Evolutionary conservation across 2,888 invertebrate genomes (phyloP).

Genomic region (Amphipoea oculea): DNA sequence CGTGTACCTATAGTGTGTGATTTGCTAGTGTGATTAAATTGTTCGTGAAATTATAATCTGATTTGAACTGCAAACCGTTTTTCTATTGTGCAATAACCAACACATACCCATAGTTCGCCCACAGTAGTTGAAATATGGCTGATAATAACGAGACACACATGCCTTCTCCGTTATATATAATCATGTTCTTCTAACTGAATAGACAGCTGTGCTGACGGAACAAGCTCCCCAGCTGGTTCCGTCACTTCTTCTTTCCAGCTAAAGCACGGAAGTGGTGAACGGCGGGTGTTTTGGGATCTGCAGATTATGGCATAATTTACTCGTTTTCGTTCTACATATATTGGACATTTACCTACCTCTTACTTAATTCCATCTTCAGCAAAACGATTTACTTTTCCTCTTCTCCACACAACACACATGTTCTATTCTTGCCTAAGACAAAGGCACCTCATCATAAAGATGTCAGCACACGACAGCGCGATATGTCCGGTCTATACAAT

Average conservation of each 20-base stretch:
- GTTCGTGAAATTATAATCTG: no score
- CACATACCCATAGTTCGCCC: no score
- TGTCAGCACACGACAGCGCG: slow-evolving; percentile 47
- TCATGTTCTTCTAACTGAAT: not conserved
- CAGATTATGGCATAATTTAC: not conserved
- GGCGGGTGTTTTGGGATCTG: not conserved
- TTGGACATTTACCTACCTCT: not conserved
- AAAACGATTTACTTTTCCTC: slow-evolving; percentile 12
- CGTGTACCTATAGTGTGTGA: no score
- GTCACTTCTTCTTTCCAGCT: not conserved
- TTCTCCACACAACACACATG: not conserved
- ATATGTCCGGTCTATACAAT: slow-evolving; percentile 54
- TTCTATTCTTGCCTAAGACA: slow-evolving; percentile 55
- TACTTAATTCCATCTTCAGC: slow-evolving; percentile 20
- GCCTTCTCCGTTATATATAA: no score
- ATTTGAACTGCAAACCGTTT: no score
- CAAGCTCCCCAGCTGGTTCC: no score
- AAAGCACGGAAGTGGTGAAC: not conserved
- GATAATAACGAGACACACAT: no score
- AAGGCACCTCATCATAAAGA: slow-evolving; percentile 38
- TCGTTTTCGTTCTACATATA: not conserved
- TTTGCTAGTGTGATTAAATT: no score
- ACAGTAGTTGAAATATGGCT: no score
- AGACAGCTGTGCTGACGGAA: not conserved
- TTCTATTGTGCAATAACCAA: no score